Evolutionary conservation across 2,113 vertebrate species (phyloP), one percentile per base, ranked within the genome.

Genomic region (Pachyramphus minor): DNA sequence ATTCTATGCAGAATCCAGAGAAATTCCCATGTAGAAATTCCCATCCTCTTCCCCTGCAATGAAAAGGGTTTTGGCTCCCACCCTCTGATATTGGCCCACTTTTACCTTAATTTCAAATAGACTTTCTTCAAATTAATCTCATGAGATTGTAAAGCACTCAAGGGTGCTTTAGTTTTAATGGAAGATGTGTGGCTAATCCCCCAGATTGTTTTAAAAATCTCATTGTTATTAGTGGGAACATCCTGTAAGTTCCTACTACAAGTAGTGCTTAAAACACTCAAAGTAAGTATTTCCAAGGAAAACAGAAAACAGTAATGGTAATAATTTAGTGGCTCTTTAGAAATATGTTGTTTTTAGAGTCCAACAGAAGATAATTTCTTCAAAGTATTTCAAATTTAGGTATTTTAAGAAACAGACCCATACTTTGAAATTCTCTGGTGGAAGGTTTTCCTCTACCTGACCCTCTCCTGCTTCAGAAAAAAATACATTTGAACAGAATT

Each of bases 131-230:
- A 85, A 50, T 73, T 24, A 84, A 87, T 79, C 84, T 93, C 58
- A 3, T 8, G 84, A 50, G 84, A 20, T 49, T 50, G 22, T 25
- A 39, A 85, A 80, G 89, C 67, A 85, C 91, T 24, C 78, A 21
- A 67, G 50, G 62, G 71, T 79, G 62, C 52, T 89, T 72, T 45
- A 28, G 60, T 91, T 95, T 85, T 91, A 83, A 86, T 91, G 71
- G 91, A 87, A 88, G 93, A 85, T 71, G 75, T 77, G 93, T 90
- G 78, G 67, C 33, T 91, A 66, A 94, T 93, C 82, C 81, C 62
- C 49, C 9, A 4, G 87, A 58, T 66, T 64, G 77, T 89, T 91
- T 89, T 17, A 22, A 75, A 93, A 95, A 64, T 49, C 89, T 89
- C 20, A 1, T 73, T 66, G 50, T 50, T 81, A 67, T 72, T 92